Conservation (phyloP, 2,888 invertebrate species). For the Podotricha telesiphe region DNA sequence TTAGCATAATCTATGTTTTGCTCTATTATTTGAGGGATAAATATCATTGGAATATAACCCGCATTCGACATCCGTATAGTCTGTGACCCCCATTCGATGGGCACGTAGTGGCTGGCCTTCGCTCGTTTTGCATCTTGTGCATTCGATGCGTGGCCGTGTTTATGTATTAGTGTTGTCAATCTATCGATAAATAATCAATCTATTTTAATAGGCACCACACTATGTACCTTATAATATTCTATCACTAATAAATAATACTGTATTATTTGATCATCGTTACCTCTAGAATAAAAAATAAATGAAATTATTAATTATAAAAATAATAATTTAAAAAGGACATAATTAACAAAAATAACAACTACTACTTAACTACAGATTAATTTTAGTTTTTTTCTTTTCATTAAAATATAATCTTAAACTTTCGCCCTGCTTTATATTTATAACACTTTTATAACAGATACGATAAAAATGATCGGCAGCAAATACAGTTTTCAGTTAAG, state of each 20-base stretch:
- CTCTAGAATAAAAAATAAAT: too few relatives aligned
- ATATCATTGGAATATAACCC: conserved; percentile 30
- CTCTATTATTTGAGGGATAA: conserved; percentile 19
- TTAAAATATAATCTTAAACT: not conserved
- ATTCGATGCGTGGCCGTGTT: conserved; percentile 54
- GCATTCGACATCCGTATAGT: conserved; percentile 40
- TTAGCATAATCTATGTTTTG: not conserved
- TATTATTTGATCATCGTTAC: too few relatives aligned
- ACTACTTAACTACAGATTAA: not conserved
- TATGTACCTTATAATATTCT: too few relatives aligned
- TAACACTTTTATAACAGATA: not conserved
- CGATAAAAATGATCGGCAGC: not conserved
- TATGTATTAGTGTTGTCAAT: conserved; percentile 36
- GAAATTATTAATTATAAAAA: too few relatives aligned
- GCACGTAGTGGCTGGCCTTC: conserved; percentile 67
- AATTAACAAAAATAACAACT: too few relatives aligned
- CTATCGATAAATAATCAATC: conserved; percentile 37
- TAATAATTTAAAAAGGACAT: too few relatives aligned
- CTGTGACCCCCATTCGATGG: conserved; percentile 64
- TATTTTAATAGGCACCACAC: not conserved
- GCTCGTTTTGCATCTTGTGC: conserved; percentile 59
- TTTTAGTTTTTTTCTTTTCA: not conserved
- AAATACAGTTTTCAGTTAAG: conserved; percentile 1
- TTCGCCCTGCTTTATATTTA: not conserved
- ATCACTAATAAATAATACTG: too few relatives aligned